phyloP scores from a whole-genome alignment of 1,140 invertebrate genomes.

The Lepidotrigona ventralis region DNA sequence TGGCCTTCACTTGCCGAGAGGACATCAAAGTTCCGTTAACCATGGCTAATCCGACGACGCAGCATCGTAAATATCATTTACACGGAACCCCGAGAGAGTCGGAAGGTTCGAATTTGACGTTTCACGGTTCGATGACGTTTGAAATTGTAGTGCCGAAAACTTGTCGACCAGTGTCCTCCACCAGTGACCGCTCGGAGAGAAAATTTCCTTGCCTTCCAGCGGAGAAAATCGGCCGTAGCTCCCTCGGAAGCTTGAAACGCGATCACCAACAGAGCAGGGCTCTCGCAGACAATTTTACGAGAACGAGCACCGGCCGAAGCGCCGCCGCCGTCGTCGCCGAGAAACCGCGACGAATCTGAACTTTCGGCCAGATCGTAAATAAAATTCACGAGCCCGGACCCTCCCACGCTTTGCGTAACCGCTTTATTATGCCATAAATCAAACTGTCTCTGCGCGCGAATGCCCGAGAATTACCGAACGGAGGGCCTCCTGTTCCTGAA shows the following conservation, averaged over 20 bases:
- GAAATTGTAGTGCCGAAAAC: not conserved
- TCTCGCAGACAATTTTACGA: constrained; percentile 34
- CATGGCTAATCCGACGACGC: constrained; percentile 16
- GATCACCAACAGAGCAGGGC: not conserved
- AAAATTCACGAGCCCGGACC: constrained; percentile 55
- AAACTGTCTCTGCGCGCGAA: constrained; percentile 24
- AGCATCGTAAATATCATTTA: constrained; percentile 44
- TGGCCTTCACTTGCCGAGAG: constrained; percentile 1
- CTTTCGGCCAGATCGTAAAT: constrained; percentile 69
- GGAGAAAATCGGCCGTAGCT: constrained; percentile 4
- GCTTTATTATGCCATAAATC: constrained; percentile 72
- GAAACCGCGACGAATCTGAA: constrained; percentile 65
- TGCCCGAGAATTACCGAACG: not conserved
- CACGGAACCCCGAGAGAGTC: not conserved
- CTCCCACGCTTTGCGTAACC: constrained; percentile 65
- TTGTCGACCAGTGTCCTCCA: not conserved
- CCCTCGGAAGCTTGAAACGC: not conserved
- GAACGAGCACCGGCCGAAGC: not conserved
- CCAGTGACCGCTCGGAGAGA: not conserved
- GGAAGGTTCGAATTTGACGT: not conserved
- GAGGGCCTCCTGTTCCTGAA: constrained; percentile 16
- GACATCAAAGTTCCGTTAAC: constrained; percentile 35
- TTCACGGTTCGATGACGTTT: constrained; percentile 37
- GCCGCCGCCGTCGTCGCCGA: no score
- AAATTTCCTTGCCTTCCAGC: not conserved